Evolutionary conservation across 64 coral and sea anemone genomes (phyloP).

Genomic region (Dendrophyllia cribrosa): DNA sequence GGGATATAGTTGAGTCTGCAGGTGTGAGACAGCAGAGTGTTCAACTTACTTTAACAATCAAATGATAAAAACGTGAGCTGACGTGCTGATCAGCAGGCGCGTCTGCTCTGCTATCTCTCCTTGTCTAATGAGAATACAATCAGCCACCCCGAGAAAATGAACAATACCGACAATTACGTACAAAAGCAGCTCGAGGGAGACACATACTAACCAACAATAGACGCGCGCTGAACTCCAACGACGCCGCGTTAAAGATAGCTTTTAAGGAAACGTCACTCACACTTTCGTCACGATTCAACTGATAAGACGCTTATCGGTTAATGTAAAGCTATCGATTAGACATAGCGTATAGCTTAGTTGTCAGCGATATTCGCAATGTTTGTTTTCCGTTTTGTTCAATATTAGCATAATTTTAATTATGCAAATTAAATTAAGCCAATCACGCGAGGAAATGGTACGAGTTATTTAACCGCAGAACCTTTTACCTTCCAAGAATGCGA

Average conservation of each 20-base stretch:
- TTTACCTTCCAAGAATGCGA: too few relatives aligned
- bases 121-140: too few relatives aligned
- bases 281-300: neutral
- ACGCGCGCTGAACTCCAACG: neutral
- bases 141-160: too few relatives aligned
- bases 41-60: too few relatives aligned
- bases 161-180: conserved; percentile 9
- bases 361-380: neutral
- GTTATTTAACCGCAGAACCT: neutral
- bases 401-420: neutral
- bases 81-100: too few relatives aligned
- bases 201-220: too few relatives aligned
- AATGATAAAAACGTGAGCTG: too few relatives aligned
- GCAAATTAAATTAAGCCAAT: neutral
- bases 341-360: neutral
- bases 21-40: too few relatives aligned
- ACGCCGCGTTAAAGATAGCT: neutral
- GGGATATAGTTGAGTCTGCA: too few relatives aligned
- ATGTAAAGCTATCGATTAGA: neutral
- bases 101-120: too few relatives aligned
- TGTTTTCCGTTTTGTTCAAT: conserved; percentile 19
- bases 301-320: neutral
- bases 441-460: neutral
- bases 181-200: conserved; percentile 4
- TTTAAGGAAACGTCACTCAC: neutral